phyloP scores from a whole-genome alignment of 2,113 vertebrate genomes.

The Rousettus leschenaultii region DNA sequence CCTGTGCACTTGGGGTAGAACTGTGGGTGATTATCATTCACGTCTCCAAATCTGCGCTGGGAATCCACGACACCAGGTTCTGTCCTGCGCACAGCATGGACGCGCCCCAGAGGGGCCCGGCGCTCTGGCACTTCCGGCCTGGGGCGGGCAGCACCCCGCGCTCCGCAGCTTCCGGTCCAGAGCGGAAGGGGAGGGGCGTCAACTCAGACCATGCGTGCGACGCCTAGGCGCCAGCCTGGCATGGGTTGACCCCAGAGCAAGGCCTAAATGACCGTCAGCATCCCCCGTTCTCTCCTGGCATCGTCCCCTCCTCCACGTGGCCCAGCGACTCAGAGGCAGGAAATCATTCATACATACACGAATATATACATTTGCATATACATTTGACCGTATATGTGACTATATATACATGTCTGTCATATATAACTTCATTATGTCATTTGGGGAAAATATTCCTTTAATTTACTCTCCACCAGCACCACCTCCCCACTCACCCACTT shows the following conservation, averaged over 20 bases:
- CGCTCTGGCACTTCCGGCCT: not conserved
- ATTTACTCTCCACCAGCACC: not conserved
- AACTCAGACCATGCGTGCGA: not conserved
- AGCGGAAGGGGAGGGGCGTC: not conserved
- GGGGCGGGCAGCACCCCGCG: too few species aligned
- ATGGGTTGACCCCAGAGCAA: not conserved
- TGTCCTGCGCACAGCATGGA: not conserved
- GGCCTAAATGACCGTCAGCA: not conserved
- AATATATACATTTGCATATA: too few species aligned
- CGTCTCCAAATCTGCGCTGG: accelerated
- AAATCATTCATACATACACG: not conserved
- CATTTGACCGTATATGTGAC: not conserved
- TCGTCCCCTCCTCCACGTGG: not conserved
- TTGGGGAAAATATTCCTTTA: not conserved
- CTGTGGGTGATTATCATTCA: accelerated
- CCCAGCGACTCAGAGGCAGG: not conserved
- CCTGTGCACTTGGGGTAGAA: not conserved
- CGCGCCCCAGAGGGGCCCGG: not conserved
- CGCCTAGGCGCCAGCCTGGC: not conserved
- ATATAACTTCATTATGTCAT: not conserved
- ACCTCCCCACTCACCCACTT: not conserved
- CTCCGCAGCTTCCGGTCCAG: not conserved
- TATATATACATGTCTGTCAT: not conserved
- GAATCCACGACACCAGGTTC: accelerated
- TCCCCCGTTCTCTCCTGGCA: accelerated